These are phyloP conservation scores for Disparrhopalites patrizii DNA, from an alignment of 2,888 invertebrate species.

Conservation along the genomic window DNA sequence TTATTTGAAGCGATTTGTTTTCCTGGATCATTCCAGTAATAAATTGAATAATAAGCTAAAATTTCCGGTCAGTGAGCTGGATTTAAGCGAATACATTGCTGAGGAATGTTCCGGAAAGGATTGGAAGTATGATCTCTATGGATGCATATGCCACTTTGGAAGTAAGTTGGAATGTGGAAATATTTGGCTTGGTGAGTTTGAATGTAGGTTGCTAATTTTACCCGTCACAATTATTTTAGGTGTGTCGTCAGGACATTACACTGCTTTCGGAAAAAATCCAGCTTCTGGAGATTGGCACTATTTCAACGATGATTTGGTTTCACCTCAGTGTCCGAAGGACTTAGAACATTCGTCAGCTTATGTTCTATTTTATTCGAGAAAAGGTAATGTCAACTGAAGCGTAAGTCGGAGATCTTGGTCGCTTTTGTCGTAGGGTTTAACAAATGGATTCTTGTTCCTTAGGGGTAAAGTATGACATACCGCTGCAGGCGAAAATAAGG, in stretches of 20 bases:
- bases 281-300: slow-evolving; percentile 59
- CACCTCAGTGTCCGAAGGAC: slow-evolving; percentile 57
- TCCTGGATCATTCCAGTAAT: slow-evolving; percentile 60
- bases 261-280: slow-evolving; percentile 60
- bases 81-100: slow-evolving; percentile 55
- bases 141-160: slow-evolving; percentile 63
- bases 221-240: slow-evolving; percentile 51
- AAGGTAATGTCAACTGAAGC: slow-evolving; percentile 51
- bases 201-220: no score
- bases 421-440: neutral
- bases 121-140: slow-evolving; percentile 58
- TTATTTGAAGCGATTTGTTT: slow-evolving; percentile 63
- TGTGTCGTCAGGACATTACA: slow-evolving; percentile 62
- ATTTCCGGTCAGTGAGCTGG: slow-evolving; percentile 59
- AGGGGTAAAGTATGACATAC: slow-evolving; percentile 25
- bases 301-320: slow-evolving; percentile 60
- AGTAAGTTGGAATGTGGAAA: no score
- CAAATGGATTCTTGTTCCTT: neutral
- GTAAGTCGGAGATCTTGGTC: neutral
- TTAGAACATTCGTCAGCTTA: slow-evolving; percentile 61
- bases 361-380: slow-evolving; percentile 61
- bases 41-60: slow-evolving; percentile 62
- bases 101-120: slow-evolving; percentile 49
- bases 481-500: slow-evolving; percentile 4
- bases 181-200: no score